Conservation (phyloP, 2,797 vertebrate species). For the Naso thynnoides region DNA sequence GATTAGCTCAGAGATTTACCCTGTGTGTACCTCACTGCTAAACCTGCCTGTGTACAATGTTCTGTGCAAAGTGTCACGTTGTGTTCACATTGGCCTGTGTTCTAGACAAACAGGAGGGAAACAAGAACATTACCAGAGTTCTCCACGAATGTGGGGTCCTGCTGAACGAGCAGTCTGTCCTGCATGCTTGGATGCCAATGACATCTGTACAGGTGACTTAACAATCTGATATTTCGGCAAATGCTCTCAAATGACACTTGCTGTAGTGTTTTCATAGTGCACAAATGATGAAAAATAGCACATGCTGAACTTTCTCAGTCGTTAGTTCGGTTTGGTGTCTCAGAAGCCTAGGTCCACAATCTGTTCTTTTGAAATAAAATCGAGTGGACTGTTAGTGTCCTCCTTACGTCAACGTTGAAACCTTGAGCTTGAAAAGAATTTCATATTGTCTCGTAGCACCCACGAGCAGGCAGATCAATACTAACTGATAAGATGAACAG, state of each 20-base stretch:
- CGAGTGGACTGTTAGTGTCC: not conserved
- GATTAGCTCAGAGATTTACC: not conserved
- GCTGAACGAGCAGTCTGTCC: constrained; percentile 16
- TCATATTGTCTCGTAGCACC: constrained; percentile 19
- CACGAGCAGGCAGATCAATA: constrained; percentile 55
- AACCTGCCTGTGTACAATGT: constrained; percentile 9
- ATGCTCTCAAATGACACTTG: constrained; percentile 30
- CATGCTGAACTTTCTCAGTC: not conserved
- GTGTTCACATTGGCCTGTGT: constrained; percentile 22
- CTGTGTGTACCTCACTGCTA: not conserved
- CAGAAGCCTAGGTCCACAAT: not conserved
- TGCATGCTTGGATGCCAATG: not conserved
- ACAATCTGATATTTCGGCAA: constrained; percentile 11
- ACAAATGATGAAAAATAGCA: not conserved
- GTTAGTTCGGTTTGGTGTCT: constrained; percentile 5
- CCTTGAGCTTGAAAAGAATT: constrained; percentile 34
- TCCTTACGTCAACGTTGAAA: constrained; percentile 20
- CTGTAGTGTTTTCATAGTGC: not conserved
- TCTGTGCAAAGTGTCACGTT: constrained; percentile 13
- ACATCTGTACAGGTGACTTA: constrained; percentile 36
- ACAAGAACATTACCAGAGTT: not conserved
- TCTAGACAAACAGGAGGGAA: not conserved
- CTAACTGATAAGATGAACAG: constrained; percentile 65
- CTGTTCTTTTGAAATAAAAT: not conserved
- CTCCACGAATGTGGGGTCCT: not conserved